These are phyloP conservation scores for Bombycilla garrulus DNA, from an alignment of 2,113 vertebrate genomes.

Conservation along the genomic window DNA sequence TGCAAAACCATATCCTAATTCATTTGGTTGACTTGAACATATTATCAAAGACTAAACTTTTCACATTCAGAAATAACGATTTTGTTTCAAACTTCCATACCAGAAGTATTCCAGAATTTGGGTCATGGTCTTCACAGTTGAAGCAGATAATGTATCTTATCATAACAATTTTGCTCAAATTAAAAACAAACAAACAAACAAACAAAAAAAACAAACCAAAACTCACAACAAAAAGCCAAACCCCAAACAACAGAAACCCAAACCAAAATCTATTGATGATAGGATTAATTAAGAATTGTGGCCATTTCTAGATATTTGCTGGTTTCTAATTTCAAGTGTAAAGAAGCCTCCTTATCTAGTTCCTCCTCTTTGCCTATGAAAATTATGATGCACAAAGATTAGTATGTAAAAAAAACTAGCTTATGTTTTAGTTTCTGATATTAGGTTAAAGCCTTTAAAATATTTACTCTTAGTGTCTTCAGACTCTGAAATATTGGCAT, in stretches of 20 bases:
- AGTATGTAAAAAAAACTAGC: neutral
- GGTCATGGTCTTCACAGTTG: neutral
- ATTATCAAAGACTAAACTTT: neutral
- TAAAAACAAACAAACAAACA: fast-evolving
- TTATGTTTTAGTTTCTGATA: neutral
- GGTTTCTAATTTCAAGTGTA: neutral
- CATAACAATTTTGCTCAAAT: neutral
- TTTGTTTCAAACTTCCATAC: neutral
- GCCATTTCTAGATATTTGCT: neutral
- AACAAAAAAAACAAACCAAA: fast-evolving
- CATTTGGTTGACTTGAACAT: neutral
- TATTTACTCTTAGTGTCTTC: neutral
- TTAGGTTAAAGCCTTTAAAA: neutral
- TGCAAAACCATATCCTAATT: neutral
- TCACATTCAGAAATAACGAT: neutral
- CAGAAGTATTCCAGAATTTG: neutral
- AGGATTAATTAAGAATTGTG: neutral
- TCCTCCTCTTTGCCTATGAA: neutral
- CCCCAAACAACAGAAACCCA: neutral
- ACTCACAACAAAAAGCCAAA: neutral
- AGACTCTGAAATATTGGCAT: neutral
- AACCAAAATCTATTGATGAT: neutral
- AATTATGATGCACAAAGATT: neutral
- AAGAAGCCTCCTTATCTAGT: neutral
- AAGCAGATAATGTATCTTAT: neutral